Evolutionary conservation across 2,888 invertebrate genomes (phyloP).

Genomic region (Mechanitis messenoides): DNA sequence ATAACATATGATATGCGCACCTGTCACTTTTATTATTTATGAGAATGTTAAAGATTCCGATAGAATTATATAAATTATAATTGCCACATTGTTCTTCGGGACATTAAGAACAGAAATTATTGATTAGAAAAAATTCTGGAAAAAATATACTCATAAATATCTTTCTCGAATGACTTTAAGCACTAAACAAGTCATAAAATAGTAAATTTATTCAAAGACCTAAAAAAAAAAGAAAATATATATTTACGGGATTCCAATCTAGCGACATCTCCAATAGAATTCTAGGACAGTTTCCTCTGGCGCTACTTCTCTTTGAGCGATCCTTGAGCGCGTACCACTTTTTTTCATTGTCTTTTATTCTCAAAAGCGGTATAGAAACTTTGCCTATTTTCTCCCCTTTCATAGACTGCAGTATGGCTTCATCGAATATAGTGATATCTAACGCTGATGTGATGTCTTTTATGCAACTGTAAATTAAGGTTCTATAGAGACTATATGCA

Average conservation of each 20-base stretch:
- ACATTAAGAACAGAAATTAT: no score
- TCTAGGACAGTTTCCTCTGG: constrained; percentile 60
- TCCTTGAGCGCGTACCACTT: constrained; percentile 66
- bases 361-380: constrained; percentile 59
- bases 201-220: no score
- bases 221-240: background rate
- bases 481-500: no score
- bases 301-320: constrained; percentile 50
- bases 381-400: constrained; percentile 59
- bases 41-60: no score
- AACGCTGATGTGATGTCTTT: constrained; percentile 64
- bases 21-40: no score
- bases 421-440: constrained; percentile 60
- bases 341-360: constrained; percentile 61
- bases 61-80: no score
- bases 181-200: no score
- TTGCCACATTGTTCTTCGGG: no score
- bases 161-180: no score
- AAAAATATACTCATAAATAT: background rate
- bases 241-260: constrained; percentile 66
- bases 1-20: no score
- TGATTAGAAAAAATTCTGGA: background rate
- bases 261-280: constrained; percentile 64
- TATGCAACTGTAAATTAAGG: constrained; percentile 46
- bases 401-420: constrained; percentile 52